Conservation (phyloP, 2,888 invertebrate genomes). For the Charanyca ferruginea region DNA sequence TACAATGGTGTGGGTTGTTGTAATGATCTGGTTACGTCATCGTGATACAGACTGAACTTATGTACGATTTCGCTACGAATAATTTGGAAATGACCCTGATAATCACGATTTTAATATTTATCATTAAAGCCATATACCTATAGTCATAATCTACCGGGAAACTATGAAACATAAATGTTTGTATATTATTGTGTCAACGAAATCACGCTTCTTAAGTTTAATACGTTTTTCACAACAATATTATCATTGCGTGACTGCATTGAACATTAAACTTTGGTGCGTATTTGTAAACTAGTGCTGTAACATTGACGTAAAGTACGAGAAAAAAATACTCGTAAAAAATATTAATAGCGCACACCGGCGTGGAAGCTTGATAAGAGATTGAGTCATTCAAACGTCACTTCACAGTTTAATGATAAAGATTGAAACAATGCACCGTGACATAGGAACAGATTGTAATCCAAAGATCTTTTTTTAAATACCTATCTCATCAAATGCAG, state of each 20-base stretch:
- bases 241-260: slow-evolving; percentile 56
- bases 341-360: slow-evolving; percentile 59
- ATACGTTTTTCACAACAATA: slow-evolving; percentile 49
- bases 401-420: slow-evolving; percentile 52
- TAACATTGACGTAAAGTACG: slow-evolving; percentile 65
- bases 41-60: slow-evolving; percentile 17
- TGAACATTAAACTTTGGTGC: slow-evolving; percentile 43
- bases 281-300: slow-evolving; percentile 57
- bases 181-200: slow-evolving; percentile 18
- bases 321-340: slow-evolving; percentile 64
- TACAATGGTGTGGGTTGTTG: slow-evolving; percentile 52
- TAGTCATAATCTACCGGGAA: too few relatives aligned
- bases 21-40: slow-evolving; percentile 50
- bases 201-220: slow-evolving; percentile 33
- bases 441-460: slow-evolving; percentile 43
- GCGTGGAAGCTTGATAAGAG: slow-evolving; percentile 67
- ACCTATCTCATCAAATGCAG: slow-evolving; percentile 5
- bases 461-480: slow-evolving; percentile 3
- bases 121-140: not conserved
- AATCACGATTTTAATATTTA: slow-evolving; percentile 5
- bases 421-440: slow-evolving; percentile 43
- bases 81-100: slow-evolving; percentile 12
- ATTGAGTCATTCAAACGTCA: slow-evolving; percentile 72
- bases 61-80: slow-evolving; percentile 19
- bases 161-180: slow-evolving; percentile 6